phyloP scores from a whole-genome alignment of 2,888 invertebrate species.

The Eilema griseolum region DNA sequence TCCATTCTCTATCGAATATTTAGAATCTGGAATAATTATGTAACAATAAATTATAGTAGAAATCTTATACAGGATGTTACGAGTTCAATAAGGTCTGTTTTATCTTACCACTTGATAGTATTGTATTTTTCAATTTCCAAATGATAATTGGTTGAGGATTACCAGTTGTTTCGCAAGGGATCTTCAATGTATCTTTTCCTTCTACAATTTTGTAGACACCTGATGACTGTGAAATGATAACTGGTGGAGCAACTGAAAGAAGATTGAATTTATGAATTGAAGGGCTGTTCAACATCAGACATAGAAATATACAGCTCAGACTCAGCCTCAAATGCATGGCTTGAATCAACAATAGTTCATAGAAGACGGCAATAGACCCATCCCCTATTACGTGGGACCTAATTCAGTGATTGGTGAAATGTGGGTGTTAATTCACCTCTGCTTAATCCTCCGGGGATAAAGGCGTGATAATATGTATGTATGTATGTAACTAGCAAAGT shows the following conservation, averaged over 20 bases:
- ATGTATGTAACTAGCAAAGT: too few species aligned
- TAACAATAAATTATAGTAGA: background rate
- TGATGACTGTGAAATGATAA: background rate
- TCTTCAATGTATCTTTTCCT: background rate
- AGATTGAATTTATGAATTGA: too few species aligned
- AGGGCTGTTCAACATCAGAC: too few species aligned
- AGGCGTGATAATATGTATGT: too few species aligned
- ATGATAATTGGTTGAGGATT: constrained; percentile 10
- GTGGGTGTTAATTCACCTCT: too few species aligned
- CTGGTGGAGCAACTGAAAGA: constrained; percentile 5
- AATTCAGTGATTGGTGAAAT: too few species aligned
- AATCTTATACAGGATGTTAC: background rate
- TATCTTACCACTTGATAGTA: background rate
- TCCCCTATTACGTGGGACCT: too few species aligned
- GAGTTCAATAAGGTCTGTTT: background rate
- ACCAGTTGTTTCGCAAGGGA: constrained; percentile 3
- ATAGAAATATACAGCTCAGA: too few species aligned
- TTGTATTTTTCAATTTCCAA: background rate
- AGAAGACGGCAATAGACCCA: too few species aligned
- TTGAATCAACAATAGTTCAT: too few species aligned
- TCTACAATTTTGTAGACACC: background rate
- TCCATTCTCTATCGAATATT: constrained; percentile 29
- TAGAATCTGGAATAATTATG: constrained; percentile 18
- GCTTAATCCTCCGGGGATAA: too few species aligned
- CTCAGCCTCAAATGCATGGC: too few species aligned